These are phyloP conservation scores for Teinopalpus imperialis DNA, from an alignment of 2,888 invertebrate species.

Conservation along the genomic window DNA sequence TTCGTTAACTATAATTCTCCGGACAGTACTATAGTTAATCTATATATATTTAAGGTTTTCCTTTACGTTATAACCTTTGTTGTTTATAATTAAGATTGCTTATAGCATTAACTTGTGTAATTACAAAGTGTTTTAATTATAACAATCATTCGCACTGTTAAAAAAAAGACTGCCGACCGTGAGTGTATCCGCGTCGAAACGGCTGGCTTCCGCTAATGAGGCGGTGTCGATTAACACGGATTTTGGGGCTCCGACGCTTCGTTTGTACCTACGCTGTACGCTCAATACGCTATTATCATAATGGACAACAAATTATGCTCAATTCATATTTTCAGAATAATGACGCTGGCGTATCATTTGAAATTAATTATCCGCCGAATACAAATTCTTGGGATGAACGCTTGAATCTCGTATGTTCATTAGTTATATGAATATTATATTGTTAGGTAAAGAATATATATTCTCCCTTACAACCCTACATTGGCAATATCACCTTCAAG, in stretches of 20 bases:
- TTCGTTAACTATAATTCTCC: too few relatives aligned
- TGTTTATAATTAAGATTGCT: background rate
- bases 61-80: too few relatives aligned
- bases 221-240: conserved; percentile 47
- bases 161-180: conserved; percentile 45
- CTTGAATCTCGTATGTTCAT: background rate
- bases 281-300: conserved; percentile 20
- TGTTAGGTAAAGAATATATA: too few relatives aligned
- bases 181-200: conserved; percentile 48
- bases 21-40: too few relatives aligned
- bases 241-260: conserved; percentile 34
- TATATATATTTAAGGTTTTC: too few relatives aligned
- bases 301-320: conserved; percentile 8
- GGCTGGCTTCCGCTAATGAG: conserved; percentile 52
- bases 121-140: conserved; percentile 11
- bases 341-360: conserved; percentile 12
- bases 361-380: conserved; percentile 17
- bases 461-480: too few relatives aligned
- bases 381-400: conserved; percentile 3
- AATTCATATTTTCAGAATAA: conserved; percentile 14
- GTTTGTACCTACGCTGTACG: conserved; percentile 24
- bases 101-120: conserved; percentile 1
- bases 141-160: conserved; percentile 26
- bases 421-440: too few relatives aligned
- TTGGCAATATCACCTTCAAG: too few relatives aligned